Base-by-base conservation (phyloP, 2,797 vertebrate species). In the Sitta carolinensis region DNA sequence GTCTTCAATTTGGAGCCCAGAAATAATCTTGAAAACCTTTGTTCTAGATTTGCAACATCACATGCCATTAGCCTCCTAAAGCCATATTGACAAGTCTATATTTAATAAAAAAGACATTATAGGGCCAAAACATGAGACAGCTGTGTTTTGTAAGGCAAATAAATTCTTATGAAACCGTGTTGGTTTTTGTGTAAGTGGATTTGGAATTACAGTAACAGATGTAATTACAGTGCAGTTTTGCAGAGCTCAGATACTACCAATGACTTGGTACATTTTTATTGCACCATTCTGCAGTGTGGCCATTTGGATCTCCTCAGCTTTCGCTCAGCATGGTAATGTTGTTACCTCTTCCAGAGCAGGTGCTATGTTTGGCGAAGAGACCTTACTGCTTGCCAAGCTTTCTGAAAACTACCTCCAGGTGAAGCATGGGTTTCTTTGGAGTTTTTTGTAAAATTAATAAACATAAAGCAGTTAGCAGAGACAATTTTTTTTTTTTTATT, bases 261-360 rank as follows among this genome's bases (percentile, higher is more conserved):
- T 79, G 84, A 48, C 86, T 93, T 77, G 2, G 40, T 64, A 55
- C 9, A 0, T 70, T 91, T 64, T 20, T 76, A 55, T 83, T 90
- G 13, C 38, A 58, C 13, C 4, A 3, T 89, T 89, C 91, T 87
- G 52, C 68, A 64, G 27, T 45, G 66, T 72, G 70, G 58, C 59
- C 81, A 8, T 90, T 93, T 93, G 89, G 51, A 73, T 92, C 67
- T 90, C 36, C n/a, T 51, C 64, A 62, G 7, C 2, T 36, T 81
- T 81, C 68, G 78, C 67, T 90, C 58, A 63, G 67, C 74, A 51
- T 64, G 66, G 61, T 70, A 42, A 57, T 69, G 14, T 62, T 90
- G 58, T 83, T 89, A 36, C 87, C 50, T 91, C 30, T 93, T 80
- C 43, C 45, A 85, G 61, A 93, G 68, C 75, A 95, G 89, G 85